Conservation (phyloP, 2,113 vertebrate genomes). For the Cinclus cinclus region DNA sequence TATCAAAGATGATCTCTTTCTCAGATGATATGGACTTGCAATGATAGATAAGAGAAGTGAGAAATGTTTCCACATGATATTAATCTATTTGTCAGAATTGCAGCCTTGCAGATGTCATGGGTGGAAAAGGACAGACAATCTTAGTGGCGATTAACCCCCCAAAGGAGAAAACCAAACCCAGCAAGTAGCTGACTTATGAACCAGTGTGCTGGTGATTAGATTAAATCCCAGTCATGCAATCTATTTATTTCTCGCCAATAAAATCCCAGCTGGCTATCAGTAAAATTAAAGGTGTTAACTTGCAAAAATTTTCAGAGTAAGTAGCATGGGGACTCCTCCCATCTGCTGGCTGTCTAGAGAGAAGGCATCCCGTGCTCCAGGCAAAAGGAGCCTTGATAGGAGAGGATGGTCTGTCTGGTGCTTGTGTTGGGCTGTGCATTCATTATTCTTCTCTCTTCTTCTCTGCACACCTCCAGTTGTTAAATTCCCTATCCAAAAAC, state of each 20-base stretch:
- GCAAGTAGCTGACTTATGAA: neutral
- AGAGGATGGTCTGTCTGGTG: neutral
- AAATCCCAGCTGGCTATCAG: neutral
- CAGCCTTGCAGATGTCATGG: neutral
- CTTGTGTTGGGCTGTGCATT: neutral
- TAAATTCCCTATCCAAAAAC: constrained; percentile 78
- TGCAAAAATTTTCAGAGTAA: constrained; percentile 19
- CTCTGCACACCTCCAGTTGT: constrained; percentile 64
- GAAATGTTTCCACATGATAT: constrained; percentile 12
- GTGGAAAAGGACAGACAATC: neutral
- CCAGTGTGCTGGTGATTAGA: neutral
- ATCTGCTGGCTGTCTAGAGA: neutral
- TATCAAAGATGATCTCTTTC: constrained; percentile 41
- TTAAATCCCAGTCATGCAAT: neutral
- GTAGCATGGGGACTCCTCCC: neutral
- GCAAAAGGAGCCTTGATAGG: neutral
- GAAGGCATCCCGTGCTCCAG: neutral
- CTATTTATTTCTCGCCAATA: constrained; percentile 7
- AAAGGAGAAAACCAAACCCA: neutral
- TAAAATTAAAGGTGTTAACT: constrained; percentile 44
- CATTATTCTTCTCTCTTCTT: neutral
- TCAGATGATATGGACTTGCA: neutral
- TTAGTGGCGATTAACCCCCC: constrained; percentile 46
- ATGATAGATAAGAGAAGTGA: neutral
- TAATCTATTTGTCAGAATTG: constrained; percentile 38